Base-by-base conservation (phyloP, 1,140 invertebrate species). In the Microplitis demolitor region DNA sequence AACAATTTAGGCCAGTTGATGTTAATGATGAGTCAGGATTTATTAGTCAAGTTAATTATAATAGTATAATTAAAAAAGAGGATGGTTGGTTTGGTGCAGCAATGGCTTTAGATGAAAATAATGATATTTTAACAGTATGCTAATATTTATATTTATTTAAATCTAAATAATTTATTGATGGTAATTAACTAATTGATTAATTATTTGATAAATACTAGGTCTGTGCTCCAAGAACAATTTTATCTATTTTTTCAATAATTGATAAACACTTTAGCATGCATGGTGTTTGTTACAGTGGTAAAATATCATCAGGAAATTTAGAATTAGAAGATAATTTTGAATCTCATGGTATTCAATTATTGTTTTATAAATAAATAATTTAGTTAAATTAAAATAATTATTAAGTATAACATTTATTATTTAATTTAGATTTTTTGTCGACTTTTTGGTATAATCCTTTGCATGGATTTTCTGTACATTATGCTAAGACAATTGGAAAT, bases 41-140 rank as follows among this genome's bases (percentile, higher is more conserved):
- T 6, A 61, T 79, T 33, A 2, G 3, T 0, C 70, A 74, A 61
- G 11, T 76, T 11, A 3, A 16, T 2, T 51, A 69, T 37, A 33
- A 74, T 3, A 66, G 56, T 1, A 2, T 67, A 3, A 66, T 79
- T 56, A 67, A 39, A 24, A 76, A 79, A 16, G 54, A 73, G n/a
- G 14, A 71, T 11, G 72, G 77, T 2, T 83, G 82, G 80, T 83
- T 82, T 51, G 82, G 82, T 4, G 74, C 69, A 11, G 77, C 80
- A 16, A 76, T 83, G 37, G 66, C 76, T 8, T 60, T 79, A 60
- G 68, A 81, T 4, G 51, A 63, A 16, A 16, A 16, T n/a, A 71
- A 58, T 62, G 72, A 61, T 31, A 35, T 77, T 24, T 61, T 81
- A 16, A 80, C 79, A 14, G 80, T 80, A 66, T 69, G 69, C 24